These are phyloP conservation scores for Megalopta genalis DNA, from an alignment of 1,140 invertebrate genomes.

Conservation along the genomic window DNA sequence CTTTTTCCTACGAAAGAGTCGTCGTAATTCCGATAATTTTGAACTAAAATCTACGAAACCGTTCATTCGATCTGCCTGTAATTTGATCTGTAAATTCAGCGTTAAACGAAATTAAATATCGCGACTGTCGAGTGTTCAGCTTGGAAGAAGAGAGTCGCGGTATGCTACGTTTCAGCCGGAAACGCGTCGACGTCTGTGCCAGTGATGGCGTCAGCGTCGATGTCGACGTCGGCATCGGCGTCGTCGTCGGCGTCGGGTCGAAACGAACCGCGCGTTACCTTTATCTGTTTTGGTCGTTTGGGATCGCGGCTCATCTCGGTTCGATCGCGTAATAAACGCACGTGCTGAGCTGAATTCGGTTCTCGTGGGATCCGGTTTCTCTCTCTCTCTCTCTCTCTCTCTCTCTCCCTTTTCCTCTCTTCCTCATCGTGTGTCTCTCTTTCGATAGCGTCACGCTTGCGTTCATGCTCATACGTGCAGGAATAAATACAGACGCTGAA, in stretches of 20 bases:
- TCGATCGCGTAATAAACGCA: slow-evolving; percentile 15
- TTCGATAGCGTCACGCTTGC: slow-evolving; percentile 10
- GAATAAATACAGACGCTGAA: slow-evolving; percentile 27
- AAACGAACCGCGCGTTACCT: neutral
- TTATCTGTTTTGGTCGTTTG: neutral
- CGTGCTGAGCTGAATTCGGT: slow-evolving; percentile 68
- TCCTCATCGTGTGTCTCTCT: too few species aligned
- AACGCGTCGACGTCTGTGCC: too few species aligned
- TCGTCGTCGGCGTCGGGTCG: neutral
- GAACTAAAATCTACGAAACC: too few species aligned
- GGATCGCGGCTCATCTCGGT: slow-evolving; percentile 8
- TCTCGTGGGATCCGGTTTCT: slow-evolving; percentile 61
- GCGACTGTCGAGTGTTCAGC: neutral
- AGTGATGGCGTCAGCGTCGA: too few species aligned
- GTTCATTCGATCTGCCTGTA: too few species aligned
- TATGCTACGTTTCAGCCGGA: neutral
- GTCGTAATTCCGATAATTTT: too few species aligned
- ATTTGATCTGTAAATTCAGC: too few species aligned
- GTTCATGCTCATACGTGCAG: slow-evolving; percentile 5
- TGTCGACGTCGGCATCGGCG: too few species aligned
- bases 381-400: slow-evolving; percentile 47
- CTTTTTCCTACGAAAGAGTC: too few species aligned
- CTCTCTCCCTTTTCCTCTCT: slow-evolving; percentile 20
- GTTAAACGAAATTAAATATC: too few species aligned
- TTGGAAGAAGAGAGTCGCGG: neutral